phyloP scores from a whole-genome alignment of 1,140 invertebrate species.

The Cydia splendana region DNA sequence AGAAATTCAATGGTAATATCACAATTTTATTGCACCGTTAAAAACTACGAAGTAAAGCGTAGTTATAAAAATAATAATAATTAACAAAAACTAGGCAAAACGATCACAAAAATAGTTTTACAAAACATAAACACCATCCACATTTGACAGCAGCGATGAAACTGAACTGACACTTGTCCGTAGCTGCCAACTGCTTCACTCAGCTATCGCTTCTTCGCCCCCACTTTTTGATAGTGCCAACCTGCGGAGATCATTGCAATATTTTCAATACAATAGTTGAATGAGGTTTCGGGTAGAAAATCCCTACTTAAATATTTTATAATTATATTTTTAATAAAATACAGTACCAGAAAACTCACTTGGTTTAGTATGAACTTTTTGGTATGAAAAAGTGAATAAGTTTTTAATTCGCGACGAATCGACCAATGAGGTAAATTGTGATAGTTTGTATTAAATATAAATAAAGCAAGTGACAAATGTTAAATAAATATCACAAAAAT shows the following conservation, averaged over 20 bases:
- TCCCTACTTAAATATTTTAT: no score
- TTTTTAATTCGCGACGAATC: no score
- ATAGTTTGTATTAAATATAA: no score
- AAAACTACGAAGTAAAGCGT: slow-evolving; percentile 57
- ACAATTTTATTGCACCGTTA: slow-evolving; percentile 62
- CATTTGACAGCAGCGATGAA: slow-evolving; percentile 74
- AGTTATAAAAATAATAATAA: slow-evolving; percentile 73
- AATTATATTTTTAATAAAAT: no score
- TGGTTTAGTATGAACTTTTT: no score
- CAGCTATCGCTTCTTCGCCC: slow-evolving; percentile 66
- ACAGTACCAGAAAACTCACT: no score
- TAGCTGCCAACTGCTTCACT: slow-evolving; percentile 57
- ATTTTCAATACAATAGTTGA: background rate
- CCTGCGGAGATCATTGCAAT: slow-evolving; percentile 20
- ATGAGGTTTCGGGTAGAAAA: background rate
- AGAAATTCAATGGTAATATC: slow-evolving; percentile 53
- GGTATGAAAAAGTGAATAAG: no score
- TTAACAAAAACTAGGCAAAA: slow-evolving; percentile 72
- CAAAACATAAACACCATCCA: slow-evolving; percentile 78
- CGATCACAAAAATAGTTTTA: slow-evolving; percentile 75
- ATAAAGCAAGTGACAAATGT: no score
- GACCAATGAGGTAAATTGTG: no score
- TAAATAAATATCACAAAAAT: no score
- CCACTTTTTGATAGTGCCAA: slow-evolving; percentile 44
- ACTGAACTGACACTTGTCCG: slow-evolving; percentile 75